phyloP scores from a whole-genome alignment of 1,140 invertebrate genomes.

The Drosophila tristis region DNA sequence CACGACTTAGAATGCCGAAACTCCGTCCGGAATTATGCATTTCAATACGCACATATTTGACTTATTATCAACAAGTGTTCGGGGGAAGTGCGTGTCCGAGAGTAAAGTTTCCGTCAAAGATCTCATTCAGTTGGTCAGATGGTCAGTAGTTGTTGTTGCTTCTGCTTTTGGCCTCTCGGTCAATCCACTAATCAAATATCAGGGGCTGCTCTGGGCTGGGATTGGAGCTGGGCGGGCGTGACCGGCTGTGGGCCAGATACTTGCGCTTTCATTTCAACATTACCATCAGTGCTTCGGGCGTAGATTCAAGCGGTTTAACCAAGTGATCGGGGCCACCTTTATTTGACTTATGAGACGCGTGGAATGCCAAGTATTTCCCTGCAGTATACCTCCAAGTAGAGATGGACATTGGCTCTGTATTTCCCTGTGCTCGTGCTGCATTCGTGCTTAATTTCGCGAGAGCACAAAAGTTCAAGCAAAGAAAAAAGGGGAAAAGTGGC shows the following conservation, averaged over 20 bases:
- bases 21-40: constrained; percentile 23
- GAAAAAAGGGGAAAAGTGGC: too few relatives aligned
- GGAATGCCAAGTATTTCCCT: constrained; percentile 67
- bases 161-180: constrained; percentile 21
- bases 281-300: constrained; percentile 17
- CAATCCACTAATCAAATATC: constrained; percentile 30
- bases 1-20: constrained; percentile 55
- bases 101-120: constrained; percentile 40
- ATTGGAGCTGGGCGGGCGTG: constrained; percentile 16
- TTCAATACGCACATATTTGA: constrained; percentile 9
- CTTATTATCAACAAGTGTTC: constrained; percentile 11
- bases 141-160: neutral
- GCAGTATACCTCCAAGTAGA: neutral
- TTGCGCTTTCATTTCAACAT: constrained; percentile 73
- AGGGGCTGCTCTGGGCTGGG: constrained; percentile 13
- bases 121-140: constrained; percentile 7
- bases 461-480: too few relatives aligned
- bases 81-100: neutral
- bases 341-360: constrained; percentile 48
- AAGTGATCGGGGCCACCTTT: constrained; percentile 59
- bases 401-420: constrained; percentile 12
- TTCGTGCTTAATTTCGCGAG: too few relatives aligned
- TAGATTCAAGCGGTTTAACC: constrained; percentile 31
- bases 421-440: constrained; percentile 6
- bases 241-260: constrained; percentile 34